A percentile compares a stretch with the other conserved stretches of the same genome.
Conservation (phyloP, 2,888 invertebrate genomes). For the Aspidapion aeneum region DNA sequence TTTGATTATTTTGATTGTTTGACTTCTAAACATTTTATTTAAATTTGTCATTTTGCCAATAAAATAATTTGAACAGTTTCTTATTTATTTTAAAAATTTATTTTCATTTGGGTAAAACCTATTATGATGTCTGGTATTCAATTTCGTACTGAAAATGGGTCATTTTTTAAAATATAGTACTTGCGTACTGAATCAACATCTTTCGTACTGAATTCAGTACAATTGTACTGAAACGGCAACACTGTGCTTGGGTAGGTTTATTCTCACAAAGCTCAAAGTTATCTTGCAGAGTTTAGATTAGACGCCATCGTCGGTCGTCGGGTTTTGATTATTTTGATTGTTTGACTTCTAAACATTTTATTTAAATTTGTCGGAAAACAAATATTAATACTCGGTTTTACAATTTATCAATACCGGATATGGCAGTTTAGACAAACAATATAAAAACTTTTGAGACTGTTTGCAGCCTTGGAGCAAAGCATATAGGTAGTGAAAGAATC, state of each 20-base stretch:
- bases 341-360: neutral
- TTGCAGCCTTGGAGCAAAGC: neutral
- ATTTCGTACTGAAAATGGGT: too few species aligned
- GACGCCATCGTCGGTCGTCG: too few species aligned
- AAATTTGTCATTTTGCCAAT: too few species aligned
- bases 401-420: conserved; percentile 18
- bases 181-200: too few species aligned
- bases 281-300: neutral
- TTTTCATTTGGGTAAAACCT: too few species aligned
- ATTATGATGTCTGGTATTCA: too few species aligned
- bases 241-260: too few species aligned
- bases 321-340: neutral
- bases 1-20: neutral
- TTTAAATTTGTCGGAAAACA: conserved; percentile 6
- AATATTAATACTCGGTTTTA: conserved; percentile 1
- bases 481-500: neutral
- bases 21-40: neutral
- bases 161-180: too few species aligned
- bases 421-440: conserved; percentile 7
- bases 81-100: too few species aligned
- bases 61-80: too few species aligned
- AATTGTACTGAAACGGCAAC: too few species aligned
- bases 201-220: too few species aligned
- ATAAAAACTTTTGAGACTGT: neutral
- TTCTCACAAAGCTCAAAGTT: neutral